Base-by-base conservation (phyloP, 2,888 invertebrate species). In the Rotaria macrura region DNA sequence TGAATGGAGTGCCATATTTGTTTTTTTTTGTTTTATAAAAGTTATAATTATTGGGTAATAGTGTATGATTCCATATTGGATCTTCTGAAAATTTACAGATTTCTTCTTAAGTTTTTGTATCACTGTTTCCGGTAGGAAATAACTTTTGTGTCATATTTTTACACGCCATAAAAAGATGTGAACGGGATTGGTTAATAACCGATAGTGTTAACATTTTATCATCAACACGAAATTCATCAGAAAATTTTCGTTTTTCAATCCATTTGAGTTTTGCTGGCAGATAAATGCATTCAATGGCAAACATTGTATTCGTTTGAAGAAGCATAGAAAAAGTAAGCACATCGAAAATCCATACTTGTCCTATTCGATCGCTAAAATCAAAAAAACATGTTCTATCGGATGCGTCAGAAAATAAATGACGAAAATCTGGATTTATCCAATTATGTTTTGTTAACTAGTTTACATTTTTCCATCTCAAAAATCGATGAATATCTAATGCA, bases 1-100 rank as follows among this genome's bases (percentile, higher is more conserved):
- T 34, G 65, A 65, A 65, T 34, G 9, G 65, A 65, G 34, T 65
- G 65, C 65, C 65, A 65, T 34, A 65, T 65, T 20, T 34, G 34
- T 65, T 65, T 65, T 65, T 65, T 65, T 12, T n/a, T n/a, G 65
- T 65, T 65, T 65, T 65, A 14, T 65, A 65, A 65, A 65, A 65
- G 34, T 34, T 29, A 65, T 65, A 65, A 4, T 65, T 65, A n/a
- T n/a, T n/a, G 10, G 57, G 57, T 3, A 57, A 2, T 14, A 3
- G 29, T 57, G 57, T n/a, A 12, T 57, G 57, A n/a, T 57, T 57
- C 57, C 57, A 57, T 57, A 57, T 57, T n/a, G 57, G 57, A 57
- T 57, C 57, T 29, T 57, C 29, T 29, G 57, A 57, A 5, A 57
- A 7, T 57, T 57, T 57, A 29, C 6, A 5, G 25, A 57, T 57